Percentiles rank a stretch among this genome's conserved stretches.
Evolutionary conservation across 2,888 invertebrate genomes (phyloP).

Genomic region (Mesodorylaimus sp.): DNA sequence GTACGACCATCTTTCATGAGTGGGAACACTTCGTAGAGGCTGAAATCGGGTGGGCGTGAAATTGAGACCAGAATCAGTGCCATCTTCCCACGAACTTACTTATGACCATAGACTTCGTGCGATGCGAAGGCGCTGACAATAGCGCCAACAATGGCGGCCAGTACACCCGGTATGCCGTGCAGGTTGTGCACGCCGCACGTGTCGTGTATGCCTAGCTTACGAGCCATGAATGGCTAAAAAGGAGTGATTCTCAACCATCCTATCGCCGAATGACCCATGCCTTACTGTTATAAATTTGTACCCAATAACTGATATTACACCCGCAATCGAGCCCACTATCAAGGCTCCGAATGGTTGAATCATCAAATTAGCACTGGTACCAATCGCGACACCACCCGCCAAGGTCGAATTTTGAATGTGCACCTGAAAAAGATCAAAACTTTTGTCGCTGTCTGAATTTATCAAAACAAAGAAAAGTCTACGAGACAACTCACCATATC

Average conservation of each 20-base stretch:
- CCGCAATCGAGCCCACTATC: conserved; percentile 24
- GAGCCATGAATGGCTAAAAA: conserved; percentile 44
- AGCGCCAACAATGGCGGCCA: conserved; percentile 59
- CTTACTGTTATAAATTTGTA: conserved; percentile 24
- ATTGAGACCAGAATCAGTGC: background rate
- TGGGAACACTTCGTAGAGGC: background rate
- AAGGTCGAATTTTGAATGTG: conserved; percentile 37
- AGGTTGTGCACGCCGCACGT: conserved; percentile 89
- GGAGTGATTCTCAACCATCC: conserved; percentile 3
- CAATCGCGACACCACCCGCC: conserved; percentile 36
- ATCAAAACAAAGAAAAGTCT: background rate
- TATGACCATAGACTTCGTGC: background rate
- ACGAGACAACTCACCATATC: background rate
- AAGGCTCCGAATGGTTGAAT: conserved; percentile 30
- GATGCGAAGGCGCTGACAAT: conserved; percentile 54
- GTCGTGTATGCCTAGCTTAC: conserved; percentile 48
- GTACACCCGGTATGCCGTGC: conserved; percentile 80
- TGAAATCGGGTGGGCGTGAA: background rate
- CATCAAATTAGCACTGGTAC: conserved; percentile 34
- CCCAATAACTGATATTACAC: conserved; percentile 25
- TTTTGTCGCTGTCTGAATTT: background rate
- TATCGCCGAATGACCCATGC: too few relatives aligned
- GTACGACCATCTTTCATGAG: background rate
- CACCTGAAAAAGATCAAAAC: conserved; percentile 24
- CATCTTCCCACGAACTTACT: background rate